These are phyloP conservation scores for Eurystomus gularis DNA, from an alignment of 2,113 vertebrate genomes.

Conservation along the genomic window DNA sequence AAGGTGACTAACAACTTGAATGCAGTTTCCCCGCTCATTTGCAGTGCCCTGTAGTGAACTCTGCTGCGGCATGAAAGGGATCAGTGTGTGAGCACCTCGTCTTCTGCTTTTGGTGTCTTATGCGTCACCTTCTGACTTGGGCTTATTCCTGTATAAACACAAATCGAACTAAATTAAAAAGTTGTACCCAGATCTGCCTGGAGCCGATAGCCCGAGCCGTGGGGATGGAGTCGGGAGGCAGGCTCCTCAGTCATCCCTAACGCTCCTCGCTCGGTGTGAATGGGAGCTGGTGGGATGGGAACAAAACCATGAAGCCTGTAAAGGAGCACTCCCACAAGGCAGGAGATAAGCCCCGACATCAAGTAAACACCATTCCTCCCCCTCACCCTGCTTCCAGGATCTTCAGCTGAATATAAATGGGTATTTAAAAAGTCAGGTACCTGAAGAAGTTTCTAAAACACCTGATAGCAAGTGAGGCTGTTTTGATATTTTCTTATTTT, in stretches of 20 bases:
- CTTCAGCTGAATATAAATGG: background rate
- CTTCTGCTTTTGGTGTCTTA: background rate
- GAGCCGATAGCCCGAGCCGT: background rate
- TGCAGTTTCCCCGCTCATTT: background rate
- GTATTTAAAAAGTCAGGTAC: background rate
- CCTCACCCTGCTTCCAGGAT: background rate
- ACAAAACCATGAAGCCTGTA: background rate
- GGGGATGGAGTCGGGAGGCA: accelerated
- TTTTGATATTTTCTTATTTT: background rate
- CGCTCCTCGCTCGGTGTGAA: too few relatives aligned
- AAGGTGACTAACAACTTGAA: background rate
- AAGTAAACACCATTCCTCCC: background rate
- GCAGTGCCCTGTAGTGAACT: background rate
- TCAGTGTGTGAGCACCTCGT: background rate
- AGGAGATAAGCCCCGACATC: background rate
- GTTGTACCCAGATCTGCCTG: accelerated
- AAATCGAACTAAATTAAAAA: background rate
- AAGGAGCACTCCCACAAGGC: background rate
- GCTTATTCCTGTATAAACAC: background rate
- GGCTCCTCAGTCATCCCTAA: too few relatives aligned
- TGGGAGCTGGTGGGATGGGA: background rate
- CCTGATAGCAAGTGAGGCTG: background rate
- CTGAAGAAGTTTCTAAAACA: background rate
- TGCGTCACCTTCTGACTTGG: background rate
- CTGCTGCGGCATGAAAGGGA: background rate